These are phyloP conservation scores for Gallinago paraguaiae DNA, from an alignment of 2,113 vertebrate species.

Conservation along the genomic window DNA sequence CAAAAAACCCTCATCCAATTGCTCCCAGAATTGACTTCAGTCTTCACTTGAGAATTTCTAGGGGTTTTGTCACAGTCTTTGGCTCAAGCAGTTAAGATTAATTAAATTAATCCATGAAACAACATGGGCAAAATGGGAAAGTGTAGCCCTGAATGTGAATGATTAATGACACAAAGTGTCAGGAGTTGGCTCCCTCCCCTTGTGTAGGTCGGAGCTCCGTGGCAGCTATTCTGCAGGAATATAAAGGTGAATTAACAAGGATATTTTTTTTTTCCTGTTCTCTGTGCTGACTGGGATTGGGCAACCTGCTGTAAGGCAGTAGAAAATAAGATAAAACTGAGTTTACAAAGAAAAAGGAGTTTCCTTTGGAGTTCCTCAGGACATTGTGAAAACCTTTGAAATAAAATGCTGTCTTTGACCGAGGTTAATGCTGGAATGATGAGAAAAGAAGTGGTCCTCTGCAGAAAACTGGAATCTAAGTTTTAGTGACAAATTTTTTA, in stretches of 20 bases:
- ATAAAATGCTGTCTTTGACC: not conserved
- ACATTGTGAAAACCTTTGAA: not conserved
- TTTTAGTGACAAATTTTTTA: not conserved
- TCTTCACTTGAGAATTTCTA: not conserved
- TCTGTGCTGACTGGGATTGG: not conserved
- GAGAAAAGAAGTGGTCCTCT: not conserved
- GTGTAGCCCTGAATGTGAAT: not conserved
- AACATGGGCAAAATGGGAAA: not conserved
- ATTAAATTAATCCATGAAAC: not conserved
- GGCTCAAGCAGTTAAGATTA: not conserved
- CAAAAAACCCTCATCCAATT: not conserved
- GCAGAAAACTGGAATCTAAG: not conserved
- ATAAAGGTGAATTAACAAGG: not conserved
- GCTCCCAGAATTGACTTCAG: not conserved
- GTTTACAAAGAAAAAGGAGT: not conserved
- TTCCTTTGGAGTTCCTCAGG: not conserved
- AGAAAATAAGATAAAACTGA: not conserved
- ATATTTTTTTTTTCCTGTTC: not conserved
- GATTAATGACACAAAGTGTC: not conserved
- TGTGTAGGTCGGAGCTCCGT: not conserved
- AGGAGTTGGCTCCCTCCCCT: not conserved
- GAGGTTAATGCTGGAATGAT: not conserved
- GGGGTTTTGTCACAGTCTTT: not conserved
- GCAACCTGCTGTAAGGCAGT: not conserved
- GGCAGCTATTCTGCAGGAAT: not conserved